Evolutionary conservation across 1,140 invertebrate species (phyloP).

Genomic region (Halyomorpha halys): DNA sequence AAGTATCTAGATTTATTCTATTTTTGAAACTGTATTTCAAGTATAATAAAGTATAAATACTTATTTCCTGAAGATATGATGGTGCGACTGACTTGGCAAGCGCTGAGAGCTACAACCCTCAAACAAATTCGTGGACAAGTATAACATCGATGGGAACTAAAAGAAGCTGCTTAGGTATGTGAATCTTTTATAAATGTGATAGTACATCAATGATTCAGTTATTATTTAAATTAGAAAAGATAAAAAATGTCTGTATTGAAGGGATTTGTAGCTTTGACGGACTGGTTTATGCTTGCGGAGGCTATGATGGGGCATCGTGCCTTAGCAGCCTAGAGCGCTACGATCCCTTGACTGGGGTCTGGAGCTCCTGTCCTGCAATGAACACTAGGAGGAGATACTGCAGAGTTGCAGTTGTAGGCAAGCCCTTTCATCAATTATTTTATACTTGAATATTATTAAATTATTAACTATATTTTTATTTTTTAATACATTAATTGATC

Average conservation of each 20-base stretch:
- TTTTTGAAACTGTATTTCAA: neutral
- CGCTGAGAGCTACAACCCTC: conserved; percentile 53
- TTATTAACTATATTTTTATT: too few relatives aligned
- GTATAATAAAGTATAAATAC: neutral
- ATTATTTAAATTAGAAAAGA: neutral
- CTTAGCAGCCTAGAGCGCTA: conserved; percentile 56
- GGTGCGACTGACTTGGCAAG: conserved; percentile 53
- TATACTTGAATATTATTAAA: too few relatives aligned
- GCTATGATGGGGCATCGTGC: conserved; percentile 60
- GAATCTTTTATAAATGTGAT: neutral
- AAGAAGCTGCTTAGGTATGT: conserved; percentile 51
- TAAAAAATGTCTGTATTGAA: conserved; percentile 20
- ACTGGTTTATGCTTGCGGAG: conserved; percentile 58
- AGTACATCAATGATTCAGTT: neutral
- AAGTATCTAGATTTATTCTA: conserved; percentile 24
- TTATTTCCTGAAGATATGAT: conserved; percentile 44
- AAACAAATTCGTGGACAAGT: conserved; percentile 46
- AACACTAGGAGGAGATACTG: conserved; percentile 52
- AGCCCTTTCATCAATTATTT: conserved; percentile 15
- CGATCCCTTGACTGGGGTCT: conserved; percentile 52
- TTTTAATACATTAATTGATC: too few relatives aligned
- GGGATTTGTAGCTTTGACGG: conserved; percentile 52
- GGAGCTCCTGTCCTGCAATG: conserved; percentile 57
- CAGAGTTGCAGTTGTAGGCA: conserved; percentile 48
- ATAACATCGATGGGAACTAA: conserved; percentile 68